Evolutionary conservation across 1,140 invertebrate species (phyloP).

Genomic region (Heliconius himera): DNA sequence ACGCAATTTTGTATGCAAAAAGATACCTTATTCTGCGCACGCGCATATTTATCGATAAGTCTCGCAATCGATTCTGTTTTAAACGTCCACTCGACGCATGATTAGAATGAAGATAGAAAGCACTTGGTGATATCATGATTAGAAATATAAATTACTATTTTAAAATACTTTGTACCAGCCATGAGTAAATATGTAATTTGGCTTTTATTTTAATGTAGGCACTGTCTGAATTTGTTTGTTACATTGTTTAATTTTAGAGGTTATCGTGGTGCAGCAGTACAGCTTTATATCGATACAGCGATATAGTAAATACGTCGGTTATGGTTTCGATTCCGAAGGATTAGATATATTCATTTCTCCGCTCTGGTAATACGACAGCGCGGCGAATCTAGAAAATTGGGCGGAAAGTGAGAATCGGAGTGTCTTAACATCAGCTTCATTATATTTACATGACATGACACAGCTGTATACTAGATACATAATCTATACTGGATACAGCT

Average conservation of each 20-base stretch:
- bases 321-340: not conserved
- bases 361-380: not conserved
- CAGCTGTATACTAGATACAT: too few relatives aligned
- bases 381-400: too few relatives aligned
- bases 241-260: not conserved
- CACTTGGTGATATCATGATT: slow-evolving; percentile 19
- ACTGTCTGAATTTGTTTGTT: not conserved
- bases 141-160: slow-evolving; percentile 24
- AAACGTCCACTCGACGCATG: slow-evolving; percentile 44
- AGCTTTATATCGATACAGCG: not conserved
- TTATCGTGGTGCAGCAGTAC: not conserved
- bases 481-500: too few relatives aligned
- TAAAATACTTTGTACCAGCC: slow-evolving; percentile 9
- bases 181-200: not conserved
- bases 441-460: too few relatives aligned
- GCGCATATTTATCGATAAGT: slow-evolving; percentile 50
- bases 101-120: slow-evolving; percentile 29
- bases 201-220: not conserved
- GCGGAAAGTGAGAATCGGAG: too few relatives aligned
- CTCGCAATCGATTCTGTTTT: slow-evolving; percentile 57
- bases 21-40: slow-evolving; percentile 41
- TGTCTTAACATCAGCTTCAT: too few relatives aligned
- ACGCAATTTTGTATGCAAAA: slow-evolving; percentile 33
- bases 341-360: not conserved
- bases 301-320: not conserved